Conservation (phyloP, 2,888 invertebrate genomes). For the Idaea biselata region DNA sequence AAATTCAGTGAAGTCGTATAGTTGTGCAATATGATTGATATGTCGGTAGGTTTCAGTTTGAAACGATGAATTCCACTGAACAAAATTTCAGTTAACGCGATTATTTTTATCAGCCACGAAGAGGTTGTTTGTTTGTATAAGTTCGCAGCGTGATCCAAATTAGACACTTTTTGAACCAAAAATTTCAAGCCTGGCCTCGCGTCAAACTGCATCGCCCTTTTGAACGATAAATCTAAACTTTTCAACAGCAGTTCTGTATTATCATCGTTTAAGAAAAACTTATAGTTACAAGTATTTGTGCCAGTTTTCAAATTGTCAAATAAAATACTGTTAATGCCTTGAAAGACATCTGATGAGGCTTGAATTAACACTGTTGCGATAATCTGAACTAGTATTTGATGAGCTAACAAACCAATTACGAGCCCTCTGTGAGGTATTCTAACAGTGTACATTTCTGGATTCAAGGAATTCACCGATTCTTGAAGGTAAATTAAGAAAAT, state of each 20-base stretch:
- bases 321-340: constrained; percentile 82
- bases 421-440: constrained; percentile 93
- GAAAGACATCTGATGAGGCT: constrained; percentile 83
- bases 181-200: constrained; percentile 95
- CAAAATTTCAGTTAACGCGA: constrained; percentile 92
- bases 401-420: constrained; percentile 93
- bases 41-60: constrained; percentile 80
- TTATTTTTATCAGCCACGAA: constrained; percentile 93
- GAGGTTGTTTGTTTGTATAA: constrained; percentile 96
- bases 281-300: constrained; percentile 66
- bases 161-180: constrained; percentile 94
- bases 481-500: constrained; percentile 92
- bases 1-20: constrained; percentile 79
- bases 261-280: constrained; percentile 76
- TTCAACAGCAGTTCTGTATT: constrained; percentile 87
- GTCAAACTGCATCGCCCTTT: constrained; percentile 92
- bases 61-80: constrained; percentile 85
- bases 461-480: constrained; percentile 85
- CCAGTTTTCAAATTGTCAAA: constrained; percentile 74
- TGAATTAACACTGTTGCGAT: constrained; percentile 93
- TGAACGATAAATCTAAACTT: constrained; percentile 90
- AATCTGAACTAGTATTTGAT: constrained; percentile 95
- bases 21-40: constrained; percentile 82
- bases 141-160: constrained; percentile 91
- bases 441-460: constrained; percentile 88